Percentiles rank a stretch among this genome's conserved stretches.
Conservation (phyloP, 2,888 invertebrate genomes). For the Acanthosepion pharaonis region DNA sequence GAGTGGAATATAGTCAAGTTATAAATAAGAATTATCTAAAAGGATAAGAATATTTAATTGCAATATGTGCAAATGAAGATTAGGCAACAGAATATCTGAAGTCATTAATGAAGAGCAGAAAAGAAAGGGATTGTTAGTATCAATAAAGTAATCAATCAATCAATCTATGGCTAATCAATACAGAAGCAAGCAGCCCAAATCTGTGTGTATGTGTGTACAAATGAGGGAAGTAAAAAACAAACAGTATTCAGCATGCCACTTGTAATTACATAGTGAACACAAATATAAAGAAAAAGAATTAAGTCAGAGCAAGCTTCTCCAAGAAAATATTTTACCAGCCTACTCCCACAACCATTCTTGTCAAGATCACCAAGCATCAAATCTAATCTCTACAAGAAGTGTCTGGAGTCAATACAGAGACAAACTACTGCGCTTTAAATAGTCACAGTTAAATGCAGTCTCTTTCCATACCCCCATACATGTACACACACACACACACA, state of each 20-base stretch:
- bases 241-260: background rate
- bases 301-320: background rate
- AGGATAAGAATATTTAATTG: no score
- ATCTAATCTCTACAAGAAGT: no score
- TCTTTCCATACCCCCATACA: no score
- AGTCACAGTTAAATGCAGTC: no score
- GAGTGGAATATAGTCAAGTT: no score
- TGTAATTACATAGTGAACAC: background rate
- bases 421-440: no score
- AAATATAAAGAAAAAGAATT: background rate
- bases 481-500: no score
- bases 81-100: background rate
- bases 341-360: no score
- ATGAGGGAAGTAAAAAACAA: background rate
- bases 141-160: background rate
- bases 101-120: background rate
- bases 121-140: background rate
- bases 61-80: background rate
- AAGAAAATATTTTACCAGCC: no score
- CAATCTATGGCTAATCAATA: background rate
- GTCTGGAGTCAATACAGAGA: no score
- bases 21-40: no score
- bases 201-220: background rate
- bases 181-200: background rate
- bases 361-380: no score